phyloP scores from a whole-genome alignment of 1,140 invertebrate species.

The Conopomorpha cramerella region DNA sequence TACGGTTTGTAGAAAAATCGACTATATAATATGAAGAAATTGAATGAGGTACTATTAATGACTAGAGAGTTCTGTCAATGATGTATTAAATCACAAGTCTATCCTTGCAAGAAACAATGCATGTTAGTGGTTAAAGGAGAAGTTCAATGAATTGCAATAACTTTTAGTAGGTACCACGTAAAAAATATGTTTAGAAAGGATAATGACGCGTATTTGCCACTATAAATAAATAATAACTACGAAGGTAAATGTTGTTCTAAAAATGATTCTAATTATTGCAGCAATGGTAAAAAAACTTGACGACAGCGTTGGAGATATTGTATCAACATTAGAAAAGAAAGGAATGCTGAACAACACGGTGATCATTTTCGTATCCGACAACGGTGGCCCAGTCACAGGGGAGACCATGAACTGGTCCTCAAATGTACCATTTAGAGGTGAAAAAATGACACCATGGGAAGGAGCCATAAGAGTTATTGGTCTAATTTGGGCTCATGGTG shows the following conservation, averaged over 20 bases:
- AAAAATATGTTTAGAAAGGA: too few species aligned
- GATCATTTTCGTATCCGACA: conserved; percentile 78
- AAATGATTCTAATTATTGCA: conserved; percentile 44
- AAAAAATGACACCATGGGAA: conserved; percentile 85
- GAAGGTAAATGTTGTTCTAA: conserved; percentile 2
- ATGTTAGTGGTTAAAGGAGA: too few species aligned
- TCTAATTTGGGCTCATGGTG: conserved; percentile 77
- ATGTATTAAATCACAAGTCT: too few species aligned
- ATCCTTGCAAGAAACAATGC: too few species aligned
- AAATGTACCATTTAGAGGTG: conserved; percentile 84
- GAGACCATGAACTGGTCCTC: conserved; percentile 78
- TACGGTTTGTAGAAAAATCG: too few species aligned
- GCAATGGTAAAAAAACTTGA: conserved; percentile 89
- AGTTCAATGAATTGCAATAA: too few species aligned
- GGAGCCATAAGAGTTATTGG: conserved; percentile 79
- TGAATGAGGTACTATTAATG: too few species aligned
- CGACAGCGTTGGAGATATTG: conserved; percentile 78
- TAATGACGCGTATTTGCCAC: too few species aligned
- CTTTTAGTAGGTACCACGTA: too few species aligned
- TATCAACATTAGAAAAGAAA: conserved; percentile 25
- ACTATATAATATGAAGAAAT: too few species aligned
- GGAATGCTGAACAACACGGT: conserved; percentile 67
- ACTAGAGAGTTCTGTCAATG: too few species aligned
- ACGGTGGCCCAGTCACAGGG: conserved; percentile 77
- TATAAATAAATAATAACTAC: too few species aligned